phyloP scores from a whole-genome alignment of 2,888 invertebrate genomes.

The Notocelia uddmanniana region DNA sequence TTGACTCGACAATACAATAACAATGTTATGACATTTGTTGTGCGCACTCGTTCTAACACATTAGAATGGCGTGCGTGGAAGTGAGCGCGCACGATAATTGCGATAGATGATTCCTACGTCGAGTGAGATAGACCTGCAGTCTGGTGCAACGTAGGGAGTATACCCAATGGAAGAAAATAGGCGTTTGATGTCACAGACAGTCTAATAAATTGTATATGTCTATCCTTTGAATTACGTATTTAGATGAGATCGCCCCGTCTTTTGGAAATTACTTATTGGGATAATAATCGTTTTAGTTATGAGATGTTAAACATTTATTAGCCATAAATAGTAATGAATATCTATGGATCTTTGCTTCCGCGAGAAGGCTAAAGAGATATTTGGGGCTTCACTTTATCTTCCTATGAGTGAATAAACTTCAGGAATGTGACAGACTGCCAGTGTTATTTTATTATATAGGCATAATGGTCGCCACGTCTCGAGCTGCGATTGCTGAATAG shows the following conservation, averaged over 20 bases:
- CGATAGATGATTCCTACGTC: neutral
- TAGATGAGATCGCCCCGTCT: neutral
- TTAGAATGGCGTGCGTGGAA: neutral
- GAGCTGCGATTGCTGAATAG: too few species aligned
- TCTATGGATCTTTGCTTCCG: neutral
- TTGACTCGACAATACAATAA: neutral
- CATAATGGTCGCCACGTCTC: too few species aligned
- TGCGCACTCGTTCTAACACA: neutral
- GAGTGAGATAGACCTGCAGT: conserved; percentile 1
- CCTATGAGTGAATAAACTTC: neutral
- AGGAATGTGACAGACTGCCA: neutral
- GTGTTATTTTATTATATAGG: too few species aligned
- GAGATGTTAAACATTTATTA: neutral
- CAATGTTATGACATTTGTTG: neutral
- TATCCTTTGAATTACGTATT: neutral
- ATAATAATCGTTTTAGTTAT: neutral
- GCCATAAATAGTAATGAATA: neutral
- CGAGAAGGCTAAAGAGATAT: neutral
- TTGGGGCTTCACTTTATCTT: neutral
- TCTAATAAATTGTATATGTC: neutral
- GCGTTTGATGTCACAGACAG: conserved; percentile 5
- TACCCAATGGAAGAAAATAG: neutral
- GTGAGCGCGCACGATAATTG: too few species aligned
- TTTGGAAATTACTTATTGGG: neutral
- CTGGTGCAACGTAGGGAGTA: neutral